Evolutionary conservation across 1,140 invertebrate species (phyloP).

Genomic region (Ostrea edulis): DNA sequence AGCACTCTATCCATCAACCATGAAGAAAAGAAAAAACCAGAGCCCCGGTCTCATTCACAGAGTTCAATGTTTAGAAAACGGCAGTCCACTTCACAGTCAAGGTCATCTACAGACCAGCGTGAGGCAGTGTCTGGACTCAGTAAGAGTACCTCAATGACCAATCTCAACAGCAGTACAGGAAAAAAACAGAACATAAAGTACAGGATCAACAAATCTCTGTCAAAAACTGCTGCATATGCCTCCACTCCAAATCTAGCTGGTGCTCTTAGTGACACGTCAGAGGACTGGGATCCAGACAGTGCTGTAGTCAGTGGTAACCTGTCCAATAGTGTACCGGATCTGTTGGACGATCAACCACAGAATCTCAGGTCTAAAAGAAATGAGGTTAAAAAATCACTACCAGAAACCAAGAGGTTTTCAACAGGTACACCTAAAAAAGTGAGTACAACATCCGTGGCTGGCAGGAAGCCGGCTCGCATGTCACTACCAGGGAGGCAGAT

Average conservation of each 20-base stretch:
- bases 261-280: constrained; percentile 28
- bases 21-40: constrained; percentile 37
- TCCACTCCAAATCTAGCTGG: constrained; percentile 65
- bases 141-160: constrained; percentile 55
- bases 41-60: constrained; percentile 47
- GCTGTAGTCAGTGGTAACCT: constrained; percentile 57
- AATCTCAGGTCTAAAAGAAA: constrained; percentile 15
- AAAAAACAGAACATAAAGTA: neutral
- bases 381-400: neutral
- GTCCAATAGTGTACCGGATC: constrained; percentile 68
- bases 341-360: constrained; percentile 59
- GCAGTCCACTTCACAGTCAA: constrained; percentile 50
- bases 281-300: neutral
- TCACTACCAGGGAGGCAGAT: constrained; percentile 46
- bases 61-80: constrained; percentile 49
- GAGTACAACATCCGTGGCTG: neutral
- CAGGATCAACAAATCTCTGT: neutral
- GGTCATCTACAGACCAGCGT: neutral
- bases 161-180: constrained; percentile 43
- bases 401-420: constrained; percentile 42
- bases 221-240: constrained; percentile 58
- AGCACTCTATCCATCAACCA: constrained; percentile 33
- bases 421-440: constrained; percentile 46
- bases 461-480: constrained; percentile 16
- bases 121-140: neutral